These are phyloP conservation scores for Hippocampus kuda DNA, from an alignment of 2,797 vertebrate species.

Conservation along the genomic window DNA sequence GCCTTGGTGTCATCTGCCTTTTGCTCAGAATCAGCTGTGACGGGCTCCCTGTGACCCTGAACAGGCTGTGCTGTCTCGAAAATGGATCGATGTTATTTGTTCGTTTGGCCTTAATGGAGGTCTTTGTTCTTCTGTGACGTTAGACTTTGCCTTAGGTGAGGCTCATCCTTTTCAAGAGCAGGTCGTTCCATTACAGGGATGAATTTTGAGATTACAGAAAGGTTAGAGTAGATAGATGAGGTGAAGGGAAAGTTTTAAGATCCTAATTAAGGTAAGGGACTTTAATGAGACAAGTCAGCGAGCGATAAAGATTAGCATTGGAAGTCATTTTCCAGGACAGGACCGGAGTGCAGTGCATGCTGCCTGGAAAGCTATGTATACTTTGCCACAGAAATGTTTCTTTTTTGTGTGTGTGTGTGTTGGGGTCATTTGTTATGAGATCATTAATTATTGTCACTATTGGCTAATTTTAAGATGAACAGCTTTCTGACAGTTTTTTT, in stretches of 20 bases:
- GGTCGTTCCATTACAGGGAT: not conserved
- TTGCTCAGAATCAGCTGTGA: not conserved
- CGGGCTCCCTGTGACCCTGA: not conserved
- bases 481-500: not conserved
- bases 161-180: not conserved
- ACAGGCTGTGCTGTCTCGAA: not conserved
- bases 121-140: not conserved
- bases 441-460: too few species aligned
- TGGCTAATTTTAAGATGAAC: not conserved
- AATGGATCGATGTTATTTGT: not conserved
- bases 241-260: not conserved
- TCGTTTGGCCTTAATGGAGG: not conserved
- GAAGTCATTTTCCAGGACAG: not conserved
- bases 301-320: not conserved
- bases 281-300: not conserved
- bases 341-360: not conserved
- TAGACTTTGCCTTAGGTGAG: not conserved
- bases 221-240: not conserved
- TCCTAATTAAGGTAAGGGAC: conserved; percentile 1
- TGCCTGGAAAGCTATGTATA: not conserved
- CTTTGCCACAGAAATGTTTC: not conserved
- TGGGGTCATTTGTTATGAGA: too few species aligned
- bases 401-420: not conserved
- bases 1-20: not conserved
- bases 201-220: not conserved